Conservation (phyloP, 2,113 vertebrate species). For the Spea multiplicata region DNA sequence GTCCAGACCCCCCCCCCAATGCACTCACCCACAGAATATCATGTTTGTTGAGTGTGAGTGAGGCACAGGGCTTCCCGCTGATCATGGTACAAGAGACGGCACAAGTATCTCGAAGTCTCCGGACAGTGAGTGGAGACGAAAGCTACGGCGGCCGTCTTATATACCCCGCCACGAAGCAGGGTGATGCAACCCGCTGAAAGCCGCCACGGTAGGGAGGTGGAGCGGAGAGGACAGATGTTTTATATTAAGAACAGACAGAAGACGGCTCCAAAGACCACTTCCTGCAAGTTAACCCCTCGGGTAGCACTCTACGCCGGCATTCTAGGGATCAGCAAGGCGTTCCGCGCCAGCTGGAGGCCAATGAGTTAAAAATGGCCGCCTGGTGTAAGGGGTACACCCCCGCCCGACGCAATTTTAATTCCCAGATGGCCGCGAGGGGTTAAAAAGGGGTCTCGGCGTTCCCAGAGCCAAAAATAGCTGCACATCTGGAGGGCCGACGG, state of each 20-base stretch:
- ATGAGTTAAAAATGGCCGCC: neutral
- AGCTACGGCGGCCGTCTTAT: neutral
- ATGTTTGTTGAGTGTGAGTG: constrained; percentile 21
- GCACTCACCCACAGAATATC: constrained; percentile 35
- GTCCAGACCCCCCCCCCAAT: neutral
- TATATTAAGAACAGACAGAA: neutral
- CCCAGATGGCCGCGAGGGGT: neutral
- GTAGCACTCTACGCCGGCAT: no score
- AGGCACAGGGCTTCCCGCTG: neutral
- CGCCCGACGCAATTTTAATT: neutral
- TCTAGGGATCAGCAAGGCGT: neutral
- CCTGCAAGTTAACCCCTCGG: constrained; percentile 15
- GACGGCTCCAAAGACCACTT: constrained; percentile 21
- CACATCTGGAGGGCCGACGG: constrained; percentile 15
- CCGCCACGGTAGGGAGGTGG: neutral
- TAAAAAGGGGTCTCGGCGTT: neutral
- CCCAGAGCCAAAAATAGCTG: constrained; percentile 24
- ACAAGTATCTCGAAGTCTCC: constrained; percentile 5
- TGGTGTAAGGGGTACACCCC: neutral
- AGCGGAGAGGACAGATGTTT: constrained; percentile 11
- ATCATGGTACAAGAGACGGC: constrained; percentile 21
- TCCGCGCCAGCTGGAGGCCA: neutral
- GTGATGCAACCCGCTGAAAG: constrained; percentile 36
- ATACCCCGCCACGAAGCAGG: constrained; percentile 28
- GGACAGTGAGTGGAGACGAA: constrained; percentile 7